A percentile compares a stretch with the other conserved stretches of the same genome.
Conservation (phyloP, 2,888 invertebrate species). For the Lydus trimaculatus region DNA sequence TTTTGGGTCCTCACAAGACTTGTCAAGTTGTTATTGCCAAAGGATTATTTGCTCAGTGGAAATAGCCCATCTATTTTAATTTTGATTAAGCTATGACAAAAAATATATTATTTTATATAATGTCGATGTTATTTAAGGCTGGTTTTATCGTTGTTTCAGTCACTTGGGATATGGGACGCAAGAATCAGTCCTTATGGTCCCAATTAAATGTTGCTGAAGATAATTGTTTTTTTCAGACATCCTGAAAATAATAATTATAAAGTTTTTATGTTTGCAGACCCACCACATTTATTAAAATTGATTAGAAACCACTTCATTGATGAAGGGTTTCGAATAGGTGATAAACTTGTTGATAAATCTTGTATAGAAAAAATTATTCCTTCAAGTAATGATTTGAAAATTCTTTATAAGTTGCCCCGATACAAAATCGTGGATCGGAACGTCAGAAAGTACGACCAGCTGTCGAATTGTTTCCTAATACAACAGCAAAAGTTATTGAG, state of each 20-base stretch:
- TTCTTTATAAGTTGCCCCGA: constrained; percentile 36
- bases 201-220: not conserved
- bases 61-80: too few relatives aligned
- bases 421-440: constrained; percentile 33
- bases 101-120: constrained; percentile 2
- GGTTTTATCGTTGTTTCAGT: not conserved
- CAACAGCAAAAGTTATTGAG: constrained; percentile 30
- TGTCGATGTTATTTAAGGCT: not conserved
- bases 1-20: too few relatives aligned
- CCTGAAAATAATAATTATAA: constrained; percentile 13
- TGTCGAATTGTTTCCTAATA: constrained; percentile 32
- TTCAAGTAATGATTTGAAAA: constrained; percentile 23
- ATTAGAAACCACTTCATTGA: constrained; percentile 36
- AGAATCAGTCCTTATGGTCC: not conserved
- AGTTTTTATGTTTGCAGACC: constrained; percentile 37
- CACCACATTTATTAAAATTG: constrained; percentile 38
- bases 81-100: too few relatives aligned
- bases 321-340: constrained; percentile 28
- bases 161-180: constrained; percentile 4
- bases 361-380: not conserved
- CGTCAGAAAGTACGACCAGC: constrained; percentile 38
- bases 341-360: constrained; percentile 24
- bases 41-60: too few relatives aligned
- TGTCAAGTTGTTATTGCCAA: too few relatives aligned
- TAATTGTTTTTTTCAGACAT: not conserved